These are phyloP conservation scores for Lasius platythorax DNA, from an alignment of 2,888 invertebrate genomes.

Conservation along the genomic window DNA sequence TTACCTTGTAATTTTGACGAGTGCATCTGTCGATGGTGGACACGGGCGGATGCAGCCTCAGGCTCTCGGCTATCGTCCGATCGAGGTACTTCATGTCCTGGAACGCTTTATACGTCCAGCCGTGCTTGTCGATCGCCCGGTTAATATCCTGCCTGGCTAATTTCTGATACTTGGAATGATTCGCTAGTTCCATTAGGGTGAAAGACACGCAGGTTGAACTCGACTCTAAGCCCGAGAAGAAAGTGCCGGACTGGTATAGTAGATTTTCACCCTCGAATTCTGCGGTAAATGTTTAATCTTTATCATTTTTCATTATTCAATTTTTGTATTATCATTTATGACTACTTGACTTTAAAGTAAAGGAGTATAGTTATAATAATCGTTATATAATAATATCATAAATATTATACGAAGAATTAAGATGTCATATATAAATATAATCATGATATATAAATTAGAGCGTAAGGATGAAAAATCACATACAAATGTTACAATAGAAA, in stretches of 20 bases:
- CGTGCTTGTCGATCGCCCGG: conserved; percentile 76
- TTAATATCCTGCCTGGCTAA: conserved; percentile 77
- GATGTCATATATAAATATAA: background rate
- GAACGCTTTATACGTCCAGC: conserved; percentile 81
- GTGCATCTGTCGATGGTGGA: conserved; percentile 82
- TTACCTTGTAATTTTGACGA: conserved; percentile 77
- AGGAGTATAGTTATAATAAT: background rate
- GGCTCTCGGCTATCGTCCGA: conserved; percentile 79
- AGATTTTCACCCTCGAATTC: conserved; percentile 83
- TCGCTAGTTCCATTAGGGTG: conserved; percentile 81
- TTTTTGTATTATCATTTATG: background rate
- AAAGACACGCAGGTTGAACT: conserved; percentile 80
- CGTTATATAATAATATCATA: background rate
- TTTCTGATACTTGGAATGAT: conserved; percentile 75
- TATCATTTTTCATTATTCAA: background rate
- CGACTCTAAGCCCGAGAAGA: conserved; percentile 83
- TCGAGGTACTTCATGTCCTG: conserved; percentile 82
- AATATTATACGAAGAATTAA: background rate
- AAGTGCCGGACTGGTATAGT: conserved; percentile 81
- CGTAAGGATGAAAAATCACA: no score
- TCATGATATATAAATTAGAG: background rate
- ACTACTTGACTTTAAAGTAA: background rate
- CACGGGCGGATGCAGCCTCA: conserved; percentile 82
- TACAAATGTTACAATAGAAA: background rate
- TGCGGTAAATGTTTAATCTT: conserved; percentile 52